Evolutionary conservation across 2,797 vertebrate species (phyloP), one percentile per base, ranked within the genome.

Genomic region (Sylvia borin): DNA sequence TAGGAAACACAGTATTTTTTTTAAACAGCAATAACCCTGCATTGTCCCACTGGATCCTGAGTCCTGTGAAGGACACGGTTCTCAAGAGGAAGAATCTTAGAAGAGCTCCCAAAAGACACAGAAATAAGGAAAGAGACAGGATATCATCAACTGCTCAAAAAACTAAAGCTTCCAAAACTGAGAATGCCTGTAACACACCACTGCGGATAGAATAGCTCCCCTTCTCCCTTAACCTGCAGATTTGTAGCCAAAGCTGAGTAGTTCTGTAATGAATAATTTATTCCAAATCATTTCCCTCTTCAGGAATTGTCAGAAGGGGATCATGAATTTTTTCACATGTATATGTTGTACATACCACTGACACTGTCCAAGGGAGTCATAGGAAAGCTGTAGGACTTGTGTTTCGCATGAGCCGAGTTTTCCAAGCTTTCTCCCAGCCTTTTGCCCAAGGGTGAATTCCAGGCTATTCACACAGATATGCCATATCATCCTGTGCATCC

Each of bases 231-330:
- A 87, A 95, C 91, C 86, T 93, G 74, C 32, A 34, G 40, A 78
- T 90, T 55, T 68, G 40, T 84, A 92, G 71, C 73, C 74, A 93
- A 75, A 96, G 80, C 81, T 74, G 80, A 95, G 54, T 73, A 80
- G 67, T 57, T 92, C 77, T 67, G 38, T 87, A 94, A 95, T 88
- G 90, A 95, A 88, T 84, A 88, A 94, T 94, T 88, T 86, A 93
- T 94, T 93, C 71, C 72, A 72, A 94, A 75, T 71, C 16, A 4
- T 93, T 95, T 95, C 60, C 55, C 16, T 19, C 40, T 79, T 94
- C 88, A 82, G 53, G 50, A 91, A 79, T 85, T 71, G 42, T 94
- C 88, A 74, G 74, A 94, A 89, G 47, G 57, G 68, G 45, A 64
- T 57, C 42, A 25, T 47, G 60, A 86, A 3, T 38, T 78, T 58